A percentile compares a stretch with the other conserved stretches of the same genome.
Conservation (phyloP, 2,113 vertebrate species). For the Triplophysa dalaica region DNA sequence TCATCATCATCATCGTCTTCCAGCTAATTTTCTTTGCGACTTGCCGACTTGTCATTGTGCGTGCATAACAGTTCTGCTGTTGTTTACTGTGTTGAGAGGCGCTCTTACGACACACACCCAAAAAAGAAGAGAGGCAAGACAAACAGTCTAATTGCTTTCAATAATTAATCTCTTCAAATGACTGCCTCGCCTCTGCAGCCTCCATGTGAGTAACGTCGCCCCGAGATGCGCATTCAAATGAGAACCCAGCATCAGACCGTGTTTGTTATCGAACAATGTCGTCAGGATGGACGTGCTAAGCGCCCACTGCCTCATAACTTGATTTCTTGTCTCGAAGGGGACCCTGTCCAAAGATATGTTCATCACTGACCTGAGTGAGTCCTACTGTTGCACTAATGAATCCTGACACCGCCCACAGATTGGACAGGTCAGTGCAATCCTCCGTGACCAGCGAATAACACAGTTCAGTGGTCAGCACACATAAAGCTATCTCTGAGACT, state of each 20-base stretch:
- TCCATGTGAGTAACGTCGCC: not conserved
- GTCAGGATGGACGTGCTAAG: not conserved
- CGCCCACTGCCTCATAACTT: not conserved
- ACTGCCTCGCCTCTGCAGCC: conserved; percentile 20
- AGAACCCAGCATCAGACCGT: not conserved
- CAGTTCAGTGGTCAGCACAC: conserved; percentile 28
- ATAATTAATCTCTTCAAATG: conserved; percentile 35
- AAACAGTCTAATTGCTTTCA: conserved; percentile 41
- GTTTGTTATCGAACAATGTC: not conserved
- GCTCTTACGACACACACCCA: not conserved
- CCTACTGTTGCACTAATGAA: conserved; percentile 40
- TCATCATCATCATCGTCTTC: not conserved
- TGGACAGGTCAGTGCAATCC: conserved; percentile 37
- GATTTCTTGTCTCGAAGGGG: not conserved
- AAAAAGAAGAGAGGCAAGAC: conserved; percentile 14
- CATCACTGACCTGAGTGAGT: conserved; percentile 33
- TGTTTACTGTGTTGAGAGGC: conserved; percentile 21
- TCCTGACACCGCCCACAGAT: conserved; percentile 22
- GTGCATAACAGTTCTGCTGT: conserved; percentile 4
- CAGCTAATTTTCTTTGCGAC: not conserved
- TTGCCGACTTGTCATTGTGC: not conserved
- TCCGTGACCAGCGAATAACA: conserved; percentile 36
- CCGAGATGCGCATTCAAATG: not conserved
- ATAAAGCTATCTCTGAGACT: conserved; percentile 29
- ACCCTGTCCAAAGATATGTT: conserved; percentile 7